Evolutionary conservation across 2,888 invertebrate species (phyloP), one percentile per base, ranked within the genome.

Genomic region (Heliconius erato): DNA sequence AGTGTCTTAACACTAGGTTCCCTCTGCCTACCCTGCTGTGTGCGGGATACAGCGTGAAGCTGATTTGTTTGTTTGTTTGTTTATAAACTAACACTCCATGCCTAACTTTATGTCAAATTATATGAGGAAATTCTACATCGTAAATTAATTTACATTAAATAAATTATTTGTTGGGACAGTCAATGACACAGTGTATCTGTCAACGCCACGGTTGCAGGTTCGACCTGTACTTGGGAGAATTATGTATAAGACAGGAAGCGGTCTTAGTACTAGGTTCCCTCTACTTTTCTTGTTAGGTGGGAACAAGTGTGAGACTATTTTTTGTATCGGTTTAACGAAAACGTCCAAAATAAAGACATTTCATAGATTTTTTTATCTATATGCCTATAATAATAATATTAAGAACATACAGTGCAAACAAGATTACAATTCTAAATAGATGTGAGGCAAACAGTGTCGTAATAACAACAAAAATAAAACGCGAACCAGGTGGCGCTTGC

Each of bases 401-500:
- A 54, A 68, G 16, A 79, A n/a, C 26, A 19, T 72, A 72, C 16
- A 16, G 44, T 72, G 72, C 71, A 40, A 72, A 49, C 72, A 72
- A 28, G 16, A 35, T 59, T 35, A 69, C 65, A 69, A 69, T 69
- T 32, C 35, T 76, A 79, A 78, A 78, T 78, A 67, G 72, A 67
- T 82, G 54, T 82, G 67, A 82, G 74, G 54, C 74, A 54, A 74
- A 74, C 82, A 26, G 65, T 82, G 54, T 79, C 44, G 77, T 81
- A 74, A 72, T 67, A 81, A 79, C 54, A 83, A 79, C 77, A 81
- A 84, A 82, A 68, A 79, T 76, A 79, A 67, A 79, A 74, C 69
- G 26, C n/a, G 40, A 49, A 63, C 80, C 67, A 79, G 79, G 84
- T 82, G 84, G 82, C 82, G 82, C 84, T 84, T 78, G 74, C 82